A percentile compares a stretch with the other conserved stretches of the same genome.
These are phyloP conservation scores for Exephanes ischioxanthus DNA, from an alignment of 2,888 invertebrate species.

Conservation along the genomic window DNA sequence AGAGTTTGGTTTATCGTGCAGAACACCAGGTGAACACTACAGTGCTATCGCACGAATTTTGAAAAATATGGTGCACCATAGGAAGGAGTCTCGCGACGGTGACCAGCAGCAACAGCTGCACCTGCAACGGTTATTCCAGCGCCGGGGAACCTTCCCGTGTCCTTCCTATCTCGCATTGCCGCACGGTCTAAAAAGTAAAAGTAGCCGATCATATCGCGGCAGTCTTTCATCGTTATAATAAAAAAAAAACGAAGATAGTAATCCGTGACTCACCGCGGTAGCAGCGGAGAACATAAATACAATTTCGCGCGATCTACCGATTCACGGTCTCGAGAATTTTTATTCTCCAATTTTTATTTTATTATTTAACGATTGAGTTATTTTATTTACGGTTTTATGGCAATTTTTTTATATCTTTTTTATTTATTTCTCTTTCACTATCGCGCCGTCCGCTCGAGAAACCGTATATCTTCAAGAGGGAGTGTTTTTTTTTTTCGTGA, in stretches of 20 bases:
- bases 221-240: conserved; percentile 1
- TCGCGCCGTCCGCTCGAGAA: background rate
- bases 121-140: conserved; percentile 55
- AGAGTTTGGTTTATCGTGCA: conserved; percentile 21
- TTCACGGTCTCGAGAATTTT: conserved; percentile 8
- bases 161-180: conserved; percentile 23
- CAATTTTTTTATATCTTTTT: background rate
- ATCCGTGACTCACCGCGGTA: background rate
- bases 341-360: background rate
- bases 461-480: background rate
- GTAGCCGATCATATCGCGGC: conserved; percentile 30
- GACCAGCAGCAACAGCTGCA: conserved; percentile 59
- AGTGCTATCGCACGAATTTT: too few species aligned
- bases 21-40: conserved; percentile 48
- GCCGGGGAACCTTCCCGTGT: conserved; percentile 25
- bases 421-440: background rate
- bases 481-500: conserved; percentile 8
- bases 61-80: conserved; percentile 43
- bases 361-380: background rate
- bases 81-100: conserved; percentile 18
- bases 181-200: conserved; percentile 56
- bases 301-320: background rate
- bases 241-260: conserved; percentile 5
- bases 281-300: background rate
- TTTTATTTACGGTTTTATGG: background rate